Percentiles rank a stretch among this genome's conserved stretches.
phyloP scores from a whole-genome alignment of 2,888 invertebrate genomes.

The Conus canariensis region DNA sequence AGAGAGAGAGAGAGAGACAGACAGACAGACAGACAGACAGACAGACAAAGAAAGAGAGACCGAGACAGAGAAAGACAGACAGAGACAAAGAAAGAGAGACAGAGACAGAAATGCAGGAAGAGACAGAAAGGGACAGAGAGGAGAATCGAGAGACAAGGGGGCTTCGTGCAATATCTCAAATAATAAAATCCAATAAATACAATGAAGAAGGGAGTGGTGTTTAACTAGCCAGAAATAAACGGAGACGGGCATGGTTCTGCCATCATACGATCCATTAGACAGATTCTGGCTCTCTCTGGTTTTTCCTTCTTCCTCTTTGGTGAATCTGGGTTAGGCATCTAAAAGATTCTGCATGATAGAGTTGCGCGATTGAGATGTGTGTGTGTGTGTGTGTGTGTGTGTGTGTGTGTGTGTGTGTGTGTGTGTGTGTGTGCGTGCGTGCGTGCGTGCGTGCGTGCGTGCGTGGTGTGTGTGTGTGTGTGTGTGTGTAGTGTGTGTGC shows the following conservation, averaged over 20 bases:
- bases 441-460: slow-evolving; percentile 9
- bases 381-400: slow-evolving; percentile 17
- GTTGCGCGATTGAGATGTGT: too few species aligned
- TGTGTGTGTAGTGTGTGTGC: not conserved
- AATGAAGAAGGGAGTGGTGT: too few species aligned
- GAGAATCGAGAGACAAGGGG: too few species aligned
- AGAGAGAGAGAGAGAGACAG: not conserved
- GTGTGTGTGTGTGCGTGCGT: slow-evolving; percentile 3
- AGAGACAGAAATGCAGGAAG: not conserved
- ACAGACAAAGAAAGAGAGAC: not conserved
- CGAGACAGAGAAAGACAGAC: not conserved
- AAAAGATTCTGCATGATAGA: too few species aligned
- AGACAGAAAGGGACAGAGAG: not conserved
- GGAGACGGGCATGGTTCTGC: too few species aligned
- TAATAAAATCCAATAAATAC: too few species aligned
- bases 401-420: slow-evolving; percentile 16
- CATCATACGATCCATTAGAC: too few species aligned
- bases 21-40: not conserved
- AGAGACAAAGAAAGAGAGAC: not conserved
- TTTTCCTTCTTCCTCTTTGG: too few species aligned
- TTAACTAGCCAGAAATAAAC: too few species aligned
- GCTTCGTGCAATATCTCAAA: too few species aligned
- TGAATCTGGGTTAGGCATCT: too few species aligned
- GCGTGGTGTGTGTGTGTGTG: not conserved
- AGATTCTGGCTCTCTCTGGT: too few species aligned